These are phyloP conservation scores for Anarrhichthys ocellatus DNA, from an alignment of 2,113 vertebrate species.

Conservation along the genomic window DNA sequence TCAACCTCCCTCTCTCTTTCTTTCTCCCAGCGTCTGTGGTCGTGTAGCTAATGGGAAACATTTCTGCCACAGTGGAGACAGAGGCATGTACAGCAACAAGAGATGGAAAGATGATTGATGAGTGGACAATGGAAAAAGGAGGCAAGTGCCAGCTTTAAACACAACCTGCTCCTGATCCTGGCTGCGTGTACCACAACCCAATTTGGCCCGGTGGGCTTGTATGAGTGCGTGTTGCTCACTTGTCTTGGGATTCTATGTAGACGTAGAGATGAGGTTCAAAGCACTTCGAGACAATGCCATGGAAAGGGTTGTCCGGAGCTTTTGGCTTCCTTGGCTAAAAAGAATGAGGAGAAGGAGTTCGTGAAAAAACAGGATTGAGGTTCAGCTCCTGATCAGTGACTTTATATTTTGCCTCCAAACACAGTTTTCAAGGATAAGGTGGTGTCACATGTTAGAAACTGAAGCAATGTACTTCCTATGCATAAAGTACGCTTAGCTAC, in stretches of 20 bases:
- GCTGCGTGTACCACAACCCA: slow-evolving; percentile 30
- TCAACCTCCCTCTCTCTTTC: slow-evolving; percentile 71
- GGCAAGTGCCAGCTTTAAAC: slow-evolving; percentile 53
- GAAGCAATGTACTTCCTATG: neutral
- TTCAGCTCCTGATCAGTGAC: neutral
- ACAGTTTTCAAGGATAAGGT: neutral
- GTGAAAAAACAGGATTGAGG: slow-evolving; percentile 13
- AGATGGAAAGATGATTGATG: slow-evolving; percentile 75
- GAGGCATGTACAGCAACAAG: slow-evolving; percentile 67
- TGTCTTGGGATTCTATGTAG: slow-evolving; percentile 99
- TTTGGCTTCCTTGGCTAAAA: slow-evolving; percentile 95
- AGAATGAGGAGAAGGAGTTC: slow-evolving; percentile 57
- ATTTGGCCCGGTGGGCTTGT: slow-evolving; percentile 26
- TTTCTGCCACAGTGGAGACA: slow-evolving; percentile 77
- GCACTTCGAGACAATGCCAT: slow-evolving; percentile 98
- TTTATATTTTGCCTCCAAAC: neutral
- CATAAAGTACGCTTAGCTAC: neutral
- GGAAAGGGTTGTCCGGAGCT: slow-evolving; percentile 95
- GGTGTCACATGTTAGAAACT: neutral
- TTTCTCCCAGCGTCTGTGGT: slow-evolving; percentile 80
- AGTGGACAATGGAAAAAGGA: slow-evolving; percentile 58
- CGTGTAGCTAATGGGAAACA: slow-evolving; percentile 86
- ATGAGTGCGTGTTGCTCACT: slow-evolving; percentile 85
- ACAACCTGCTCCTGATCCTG: slow-evolving; percentile 55
- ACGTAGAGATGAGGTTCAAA: slow-evolving; percentile 99